phyloP scores from a whole-genome alignment of 2,797 vertebrate species.

The Sylvilagus floridanus region DNA sequence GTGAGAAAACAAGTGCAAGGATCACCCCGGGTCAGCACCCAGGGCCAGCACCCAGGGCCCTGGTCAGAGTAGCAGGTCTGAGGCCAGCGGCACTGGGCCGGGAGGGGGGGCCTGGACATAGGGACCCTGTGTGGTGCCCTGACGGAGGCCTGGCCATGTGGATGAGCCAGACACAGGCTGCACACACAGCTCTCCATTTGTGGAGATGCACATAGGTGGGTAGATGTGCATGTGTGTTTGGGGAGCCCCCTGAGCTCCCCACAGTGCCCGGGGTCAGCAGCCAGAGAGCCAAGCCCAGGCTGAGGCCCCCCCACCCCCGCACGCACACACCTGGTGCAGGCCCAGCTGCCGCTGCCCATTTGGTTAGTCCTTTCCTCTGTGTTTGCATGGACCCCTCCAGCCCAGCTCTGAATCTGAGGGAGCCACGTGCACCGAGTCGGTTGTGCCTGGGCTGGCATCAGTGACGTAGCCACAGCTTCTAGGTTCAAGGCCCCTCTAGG shows the following conservation, averaged over 20 bases:
- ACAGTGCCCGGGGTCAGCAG: neutral
- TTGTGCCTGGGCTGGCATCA: neutral
- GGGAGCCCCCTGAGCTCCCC: neutral
- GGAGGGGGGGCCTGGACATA: neutral
- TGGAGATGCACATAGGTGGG: no score
- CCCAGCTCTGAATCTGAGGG: neutral
- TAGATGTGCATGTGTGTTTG: no score
- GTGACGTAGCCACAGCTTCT: neutral
- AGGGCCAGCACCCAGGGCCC: neutral
- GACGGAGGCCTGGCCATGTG: no score
- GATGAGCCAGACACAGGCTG: no score
- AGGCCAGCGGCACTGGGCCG: no score
- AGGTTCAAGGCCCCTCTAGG: no score
- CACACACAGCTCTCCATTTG: no score
- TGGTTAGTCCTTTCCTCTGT: constrained; percentile 44
- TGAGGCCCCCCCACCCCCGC: neutral
- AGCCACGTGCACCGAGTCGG: neutral
- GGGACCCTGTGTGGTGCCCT: neutral
- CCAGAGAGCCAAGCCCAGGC: neutral
- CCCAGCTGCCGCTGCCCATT: neutral
- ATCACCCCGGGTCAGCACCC: neutral
- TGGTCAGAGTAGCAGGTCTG: neutral
- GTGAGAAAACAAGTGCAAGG: neutral
- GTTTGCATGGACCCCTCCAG: constrained; percentile 53
- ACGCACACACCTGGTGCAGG: neutral